A percentile compares a stretch with the other conserved stretches of the same genome.
Conservation (phyloP, 2,113 vertebrate species). For the Ovibos moschatus region DNA sequence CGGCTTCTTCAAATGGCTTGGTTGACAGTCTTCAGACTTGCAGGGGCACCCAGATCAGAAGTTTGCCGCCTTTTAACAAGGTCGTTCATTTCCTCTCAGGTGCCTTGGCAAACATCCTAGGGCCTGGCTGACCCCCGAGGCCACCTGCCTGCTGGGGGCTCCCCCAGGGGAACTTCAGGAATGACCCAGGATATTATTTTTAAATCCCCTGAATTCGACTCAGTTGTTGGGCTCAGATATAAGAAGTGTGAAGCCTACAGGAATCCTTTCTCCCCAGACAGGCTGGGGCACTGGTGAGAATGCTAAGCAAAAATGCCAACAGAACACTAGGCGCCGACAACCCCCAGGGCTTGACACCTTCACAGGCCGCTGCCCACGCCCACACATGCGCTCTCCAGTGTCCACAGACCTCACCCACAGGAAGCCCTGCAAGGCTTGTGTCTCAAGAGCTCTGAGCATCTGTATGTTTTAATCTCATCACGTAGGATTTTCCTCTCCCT, state of each 20-base stretch:
- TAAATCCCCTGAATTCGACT: neutral
- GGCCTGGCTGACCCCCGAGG: neutral
- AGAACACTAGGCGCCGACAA: neutral
- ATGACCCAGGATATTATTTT: neutral
- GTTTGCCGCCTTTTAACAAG: neutral
- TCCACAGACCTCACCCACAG: rapidly evolving
- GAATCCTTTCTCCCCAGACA: neutral
- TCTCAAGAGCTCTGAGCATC: neutral
- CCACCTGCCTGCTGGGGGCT: no score
- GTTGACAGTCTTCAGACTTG: neutral
- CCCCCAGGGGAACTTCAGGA: neutral
- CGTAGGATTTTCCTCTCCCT: neutral
- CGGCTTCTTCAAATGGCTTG: neutral
- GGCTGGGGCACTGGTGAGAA: neutral
- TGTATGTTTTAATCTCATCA: neutral
- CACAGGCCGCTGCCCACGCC: neutral
- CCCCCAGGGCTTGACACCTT: neutral
- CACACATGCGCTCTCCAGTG: neutral
- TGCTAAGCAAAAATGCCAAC: neutral
- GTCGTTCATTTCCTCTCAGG: neutral
- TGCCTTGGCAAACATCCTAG: neutral
- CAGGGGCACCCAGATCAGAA: neutral
- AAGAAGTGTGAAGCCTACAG: neutral
- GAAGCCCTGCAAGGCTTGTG: neutral
- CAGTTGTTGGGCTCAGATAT: neutral